Conservation (phyloP, 2,113 vertebrate species). For the Origma solitaria region DNA sequence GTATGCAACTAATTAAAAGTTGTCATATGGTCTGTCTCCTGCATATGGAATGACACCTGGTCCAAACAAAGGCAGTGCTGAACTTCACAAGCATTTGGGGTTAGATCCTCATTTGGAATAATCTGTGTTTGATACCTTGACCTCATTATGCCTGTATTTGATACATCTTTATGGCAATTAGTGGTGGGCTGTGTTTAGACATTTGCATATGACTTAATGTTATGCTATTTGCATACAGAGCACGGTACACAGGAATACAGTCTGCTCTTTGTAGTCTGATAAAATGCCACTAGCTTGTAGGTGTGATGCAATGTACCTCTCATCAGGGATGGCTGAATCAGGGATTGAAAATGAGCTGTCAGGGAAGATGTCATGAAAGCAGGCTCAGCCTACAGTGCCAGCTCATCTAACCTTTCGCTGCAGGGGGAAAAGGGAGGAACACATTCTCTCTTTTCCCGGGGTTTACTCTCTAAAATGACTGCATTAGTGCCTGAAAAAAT, state of each 20-base stretch:
- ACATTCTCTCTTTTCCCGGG: background rate
- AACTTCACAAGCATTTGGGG: background rate
- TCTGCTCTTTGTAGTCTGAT: background rate
- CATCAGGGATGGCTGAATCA: background rate
- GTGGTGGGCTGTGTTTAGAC: background rate
- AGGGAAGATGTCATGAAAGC: background rate
- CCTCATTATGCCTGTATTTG: background rate
- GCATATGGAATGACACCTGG: background rate
- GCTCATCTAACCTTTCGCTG: background rate
- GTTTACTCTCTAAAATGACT: background rate
- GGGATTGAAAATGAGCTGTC: background rate
- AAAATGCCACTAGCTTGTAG: background rate
- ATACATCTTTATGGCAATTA: background rate
- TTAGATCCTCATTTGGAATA: background rate
- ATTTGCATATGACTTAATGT: background rate
- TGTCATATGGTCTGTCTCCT: background rate
- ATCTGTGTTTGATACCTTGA: background rate
- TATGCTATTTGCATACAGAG: background rate
- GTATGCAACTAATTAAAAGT: background rate
- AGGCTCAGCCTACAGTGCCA: background rate
- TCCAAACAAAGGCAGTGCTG: background rate
- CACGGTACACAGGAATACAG: background rate
- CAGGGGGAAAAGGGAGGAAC: background rate
- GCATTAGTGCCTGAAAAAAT: background rate
- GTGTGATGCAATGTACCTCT: background rate